Conservation (phyloP, 2,888 invertebrate species). For the Leucophenga montana region DNA sequence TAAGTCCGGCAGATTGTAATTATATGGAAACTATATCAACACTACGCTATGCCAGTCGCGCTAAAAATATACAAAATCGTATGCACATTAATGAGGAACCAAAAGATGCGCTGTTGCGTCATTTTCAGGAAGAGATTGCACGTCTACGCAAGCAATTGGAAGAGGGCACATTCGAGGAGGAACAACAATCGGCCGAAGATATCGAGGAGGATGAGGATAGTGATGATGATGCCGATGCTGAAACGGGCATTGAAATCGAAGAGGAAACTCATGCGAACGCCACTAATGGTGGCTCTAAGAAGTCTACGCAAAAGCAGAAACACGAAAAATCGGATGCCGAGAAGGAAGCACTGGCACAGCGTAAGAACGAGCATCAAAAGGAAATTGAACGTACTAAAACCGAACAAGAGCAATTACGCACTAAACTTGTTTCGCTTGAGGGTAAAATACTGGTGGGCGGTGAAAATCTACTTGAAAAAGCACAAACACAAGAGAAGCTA, state of each 20-base stretch:
- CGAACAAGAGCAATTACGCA: constrained; percentile 87
- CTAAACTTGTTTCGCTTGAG: constrained; percentile 91
- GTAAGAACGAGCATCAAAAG: constrained; percentile 80
- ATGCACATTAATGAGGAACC: constrained; percentile 98
- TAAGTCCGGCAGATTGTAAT: constrained; percentile 97
- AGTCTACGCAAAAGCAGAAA: constrained; percentile 75
- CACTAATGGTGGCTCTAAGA: constrained; percentile 69
- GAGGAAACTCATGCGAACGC: constrained; percentile 73
- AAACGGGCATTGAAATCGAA: constrained; percentile 62
- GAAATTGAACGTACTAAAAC: constrained; percentile 84
- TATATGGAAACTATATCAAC: constrained; percentile 98
- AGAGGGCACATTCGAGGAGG: constrained; percentile 76
- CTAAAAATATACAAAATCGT: constrained; percentile 97
- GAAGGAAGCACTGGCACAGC: constrained; percentile 80
- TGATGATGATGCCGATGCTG: constrained; percentile 68
- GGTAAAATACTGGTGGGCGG: constrained; percentile 98
- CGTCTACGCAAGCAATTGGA: constrained; percentile 90
- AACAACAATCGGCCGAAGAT: constrained; percentile 62
- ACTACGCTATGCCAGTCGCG: constrained; percentile 95
- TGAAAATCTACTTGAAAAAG: constrained; percentile 97
- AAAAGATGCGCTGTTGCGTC: constrained; percentile 94
- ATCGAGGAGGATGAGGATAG: constrained; percentile 63
- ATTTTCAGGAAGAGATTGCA: constrained; percentile 97
- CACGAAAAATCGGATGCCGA: constrained; percentile 75
- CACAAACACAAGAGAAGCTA: constrained; percentile 91